Conservation (phyloP, 1,140 invertebrate genomes). For the Caerostris darwini region DNA sequence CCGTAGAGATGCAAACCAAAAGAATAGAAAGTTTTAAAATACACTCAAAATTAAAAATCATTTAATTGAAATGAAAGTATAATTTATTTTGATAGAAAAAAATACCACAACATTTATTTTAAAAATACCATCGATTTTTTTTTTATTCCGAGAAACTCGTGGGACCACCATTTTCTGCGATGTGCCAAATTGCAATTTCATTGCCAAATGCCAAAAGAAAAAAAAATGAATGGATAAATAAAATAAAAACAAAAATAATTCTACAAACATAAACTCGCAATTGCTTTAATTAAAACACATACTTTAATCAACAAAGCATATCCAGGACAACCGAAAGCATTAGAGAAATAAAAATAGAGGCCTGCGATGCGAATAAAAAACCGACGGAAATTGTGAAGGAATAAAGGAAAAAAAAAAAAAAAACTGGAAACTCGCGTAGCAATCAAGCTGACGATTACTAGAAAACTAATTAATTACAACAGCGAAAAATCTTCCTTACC, state of each 20-base stretch:
- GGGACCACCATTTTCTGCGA: background rate
- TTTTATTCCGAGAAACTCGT: background rate
- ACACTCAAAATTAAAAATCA: background rate
- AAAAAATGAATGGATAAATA: too few relatives aligned
- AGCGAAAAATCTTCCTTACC: constrained; percentile 36
- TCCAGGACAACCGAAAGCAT: background rate
- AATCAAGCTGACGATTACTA: constrained; percentile 67
- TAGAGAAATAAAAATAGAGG: background rate
- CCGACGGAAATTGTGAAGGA: background rate
- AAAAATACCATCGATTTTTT: background rate
- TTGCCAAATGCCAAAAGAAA: background rate
- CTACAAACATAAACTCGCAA: background rate
- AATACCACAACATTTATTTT: background rate
- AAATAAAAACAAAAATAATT: background rate
- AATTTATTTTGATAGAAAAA: background rate
- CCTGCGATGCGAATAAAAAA: background rate
- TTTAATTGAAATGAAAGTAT: background rate
- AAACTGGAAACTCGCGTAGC: background rate
- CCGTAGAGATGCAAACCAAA: too few relatives aligned
- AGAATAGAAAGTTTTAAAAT: too few relatives aligned
- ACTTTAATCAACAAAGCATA: constrained; percentile 28
- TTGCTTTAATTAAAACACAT: constrained; percentile 33
- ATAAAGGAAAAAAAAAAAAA: background rate
- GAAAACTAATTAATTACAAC: constrained; percentile 70
- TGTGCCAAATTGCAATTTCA: background rate